Conservation (phyloP, 30 jellyfish, hydroid and myxozoan species). For the Nemopilema nomurai region DNA sequence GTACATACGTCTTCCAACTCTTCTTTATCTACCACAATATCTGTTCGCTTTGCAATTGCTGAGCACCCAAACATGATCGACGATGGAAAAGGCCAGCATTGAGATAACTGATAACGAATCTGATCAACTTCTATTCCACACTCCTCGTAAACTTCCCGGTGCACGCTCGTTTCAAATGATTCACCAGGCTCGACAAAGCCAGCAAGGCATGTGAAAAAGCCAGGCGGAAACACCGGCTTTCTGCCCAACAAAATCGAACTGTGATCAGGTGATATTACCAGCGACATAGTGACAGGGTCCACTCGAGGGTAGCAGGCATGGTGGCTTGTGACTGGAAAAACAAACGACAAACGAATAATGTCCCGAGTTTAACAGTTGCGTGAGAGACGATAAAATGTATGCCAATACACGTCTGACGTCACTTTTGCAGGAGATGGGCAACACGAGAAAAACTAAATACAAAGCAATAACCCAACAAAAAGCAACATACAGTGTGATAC, state of each 20-base stretch:
- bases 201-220: constrained; percentile 73
- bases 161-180: constrained; percentile 69
- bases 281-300: constrained; percentile 76
- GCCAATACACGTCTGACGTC: not conserved
- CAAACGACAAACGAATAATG: not conserved
- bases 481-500: no score
- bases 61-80: constrained; percentile 72
- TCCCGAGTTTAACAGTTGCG: not conserved
- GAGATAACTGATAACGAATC: constrained; percentile 66
- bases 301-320: constrained; percentile 83
- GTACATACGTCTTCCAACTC: constrained; percentile 68
- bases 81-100: constrained; percentile 86
- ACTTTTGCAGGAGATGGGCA: no score
- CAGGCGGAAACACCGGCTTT: constrained; percentile 62
- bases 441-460: no score
- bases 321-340: constrained; percentile 22
- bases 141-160: constrained; percentile 75
- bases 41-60: constrained; percentile 55
- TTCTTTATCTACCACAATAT: constrained; percentile 38
- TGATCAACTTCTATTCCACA: constrained; percentile 52
- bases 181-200: constrained; percentile 88
- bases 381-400: not conserved
- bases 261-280: constrained; percentile 66
- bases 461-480: no score
- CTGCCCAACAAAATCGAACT: constrained; percentile 62